Conservation (phyloP, 64 coral and sea anemone species). For the Dendrophyllia cribrosa region DNA sequence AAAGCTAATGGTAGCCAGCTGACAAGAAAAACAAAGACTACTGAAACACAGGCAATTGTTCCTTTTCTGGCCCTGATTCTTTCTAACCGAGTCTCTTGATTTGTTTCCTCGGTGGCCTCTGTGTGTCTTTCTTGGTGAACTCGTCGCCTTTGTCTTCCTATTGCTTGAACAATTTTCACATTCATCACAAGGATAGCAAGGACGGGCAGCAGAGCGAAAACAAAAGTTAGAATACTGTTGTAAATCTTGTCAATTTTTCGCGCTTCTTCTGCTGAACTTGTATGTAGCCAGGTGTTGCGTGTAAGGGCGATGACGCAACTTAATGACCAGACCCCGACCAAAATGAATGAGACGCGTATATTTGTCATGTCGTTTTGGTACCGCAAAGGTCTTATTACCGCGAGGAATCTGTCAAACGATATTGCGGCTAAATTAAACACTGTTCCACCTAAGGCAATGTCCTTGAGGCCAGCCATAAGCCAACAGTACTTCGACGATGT, state of each 20-base stretch:
- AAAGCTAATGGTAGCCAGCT: constrained; percentile 71
- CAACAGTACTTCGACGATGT: neutral
- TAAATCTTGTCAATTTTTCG: constrained; percentile 16
- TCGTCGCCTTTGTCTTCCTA: neutral
- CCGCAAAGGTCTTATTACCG: constrained; percentile 58
- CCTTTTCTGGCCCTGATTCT: constrained; percentile 4
- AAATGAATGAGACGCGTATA: constrained; percentile 12
- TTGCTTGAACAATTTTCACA: neutral
- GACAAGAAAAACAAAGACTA: constrained; percentile 20
- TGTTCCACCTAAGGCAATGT: constrained; percentile 24
- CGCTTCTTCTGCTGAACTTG: neutral
- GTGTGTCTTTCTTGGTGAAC: neutral
- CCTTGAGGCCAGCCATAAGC: constrained; percentile 37
- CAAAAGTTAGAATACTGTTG: neutral
- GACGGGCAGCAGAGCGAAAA: neutral
- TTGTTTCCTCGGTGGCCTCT: neutral
- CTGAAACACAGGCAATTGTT: constrained; percentile 44
- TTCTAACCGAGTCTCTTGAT: neutral
- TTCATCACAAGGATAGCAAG: constrained; percentile 11
- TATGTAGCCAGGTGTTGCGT: constrained; percentile 11
- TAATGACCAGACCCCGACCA: constrained; percentile 31
- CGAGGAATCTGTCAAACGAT: constrained; percentile 54
- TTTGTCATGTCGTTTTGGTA: constrained; percentile 44
- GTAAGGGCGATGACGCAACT: neutral
- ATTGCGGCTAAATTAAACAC: constrained; percentile 57